phyloP scores from a whole-genome alignment of 2,113 vertebrate species.

The Glaucomys volans region DNA sequence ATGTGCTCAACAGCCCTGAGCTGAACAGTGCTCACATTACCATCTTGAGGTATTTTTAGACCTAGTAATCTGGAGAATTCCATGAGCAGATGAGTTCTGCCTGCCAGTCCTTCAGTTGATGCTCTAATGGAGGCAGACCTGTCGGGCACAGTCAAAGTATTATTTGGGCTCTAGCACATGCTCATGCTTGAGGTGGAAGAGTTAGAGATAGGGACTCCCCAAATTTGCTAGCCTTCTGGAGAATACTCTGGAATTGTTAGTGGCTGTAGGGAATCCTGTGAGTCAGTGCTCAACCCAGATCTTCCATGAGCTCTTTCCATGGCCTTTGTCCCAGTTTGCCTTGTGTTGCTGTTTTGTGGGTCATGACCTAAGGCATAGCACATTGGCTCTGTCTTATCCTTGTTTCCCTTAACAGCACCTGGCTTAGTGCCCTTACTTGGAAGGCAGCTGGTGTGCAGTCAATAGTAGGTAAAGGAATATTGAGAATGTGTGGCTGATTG shows the following conservation, averaged over 20 bases:
- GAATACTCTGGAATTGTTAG: background rate
- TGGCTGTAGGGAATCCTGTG: background rate
- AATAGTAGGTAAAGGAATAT: background rate
- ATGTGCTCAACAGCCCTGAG: background rate
- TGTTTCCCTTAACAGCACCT: background rate
- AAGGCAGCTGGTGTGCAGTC: no score
- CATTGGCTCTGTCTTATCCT: background rate
- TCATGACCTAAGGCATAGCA: background rate
- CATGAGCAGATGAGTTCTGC: background rate
- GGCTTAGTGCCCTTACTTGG: background rate
- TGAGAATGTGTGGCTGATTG: background rate
- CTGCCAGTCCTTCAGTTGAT: background rate
- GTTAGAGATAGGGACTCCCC: background rate
- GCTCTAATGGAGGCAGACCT: background rate
- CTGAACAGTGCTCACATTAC: constrained; percentile 51
- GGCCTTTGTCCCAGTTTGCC: background rate
- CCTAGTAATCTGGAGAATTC: constrained; percentile 33
- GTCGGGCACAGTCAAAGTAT: background rate
- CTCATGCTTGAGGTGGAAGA: background rate
- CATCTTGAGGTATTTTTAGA: constrained; percentile 54
- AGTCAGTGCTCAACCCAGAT: background rate
- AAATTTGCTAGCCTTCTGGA: background rate
- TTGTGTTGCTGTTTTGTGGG: background rate
- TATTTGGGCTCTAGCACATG: background rate
- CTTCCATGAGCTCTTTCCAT: background rate